Percentiles rank a stretch among this genome's conserved stretches.
Evolutionary conservation across 2,113 vertebrate genomes (phyloP).

Genomic region (Polypterus bichir): DNA sequence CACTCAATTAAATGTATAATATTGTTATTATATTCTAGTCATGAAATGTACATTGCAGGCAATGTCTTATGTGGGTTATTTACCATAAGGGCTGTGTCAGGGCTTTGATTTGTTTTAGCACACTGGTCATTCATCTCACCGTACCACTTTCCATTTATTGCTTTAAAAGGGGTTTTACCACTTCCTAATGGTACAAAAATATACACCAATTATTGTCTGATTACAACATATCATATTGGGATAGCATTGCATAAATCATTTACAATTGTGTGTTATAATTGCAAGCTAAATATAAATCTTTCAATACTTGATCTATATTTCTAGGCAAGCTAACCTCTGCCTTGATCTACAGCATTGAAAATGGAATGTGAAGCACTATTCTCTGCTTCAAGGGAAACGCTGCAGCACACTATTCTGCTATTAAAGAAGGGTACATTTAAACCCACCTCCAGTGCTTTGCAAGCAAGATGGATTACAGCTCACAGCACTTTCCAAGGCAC

Average conservation of each 20-base stretch:
- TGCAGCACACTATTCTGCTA: conserved; percentile 18
- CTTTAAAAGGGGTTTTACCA: conserved; percentile 9
- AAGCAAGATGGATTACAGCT: conserved; percentile 18
- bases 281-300: conserved; percentile 18
- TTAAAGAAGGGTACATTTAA: conserved; percentile 23
- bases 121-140: conserved; percentile 7
- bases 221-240: conserved; percentile 3
- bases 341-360: conserved; percentile 10
- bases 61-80: conserved; percentile 2
- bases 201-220: conserved; percentile 17
- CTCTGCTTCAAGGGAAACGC: conserved; percentile 20
- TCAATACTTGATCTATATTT: conserved; percentile 15
- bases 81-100: conserved; percentile 6
- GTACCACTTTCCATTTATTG: conserved; percentile 4
- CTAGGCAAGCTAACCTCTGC: not conserved
- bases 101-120: conserved; percentile 4
- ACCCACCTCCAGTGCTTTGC: conserved; percentile 14
- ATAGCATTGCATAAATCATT: conserved; percentile 8
- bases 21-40: not conserved
- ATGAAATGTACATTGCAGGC: not conserved
- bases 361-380: conserved; percentile 11
- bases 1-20: not conserved
- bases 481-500: conserved; percentile 2
- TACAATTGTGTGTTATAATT: conserved; percentile 9
- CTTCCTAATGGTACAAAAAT: conserved; percentile 13